Base-by-base conservation (phyloP, 2,113 vertebrate species). In the Cyanoderma ruficeps region DNA sequence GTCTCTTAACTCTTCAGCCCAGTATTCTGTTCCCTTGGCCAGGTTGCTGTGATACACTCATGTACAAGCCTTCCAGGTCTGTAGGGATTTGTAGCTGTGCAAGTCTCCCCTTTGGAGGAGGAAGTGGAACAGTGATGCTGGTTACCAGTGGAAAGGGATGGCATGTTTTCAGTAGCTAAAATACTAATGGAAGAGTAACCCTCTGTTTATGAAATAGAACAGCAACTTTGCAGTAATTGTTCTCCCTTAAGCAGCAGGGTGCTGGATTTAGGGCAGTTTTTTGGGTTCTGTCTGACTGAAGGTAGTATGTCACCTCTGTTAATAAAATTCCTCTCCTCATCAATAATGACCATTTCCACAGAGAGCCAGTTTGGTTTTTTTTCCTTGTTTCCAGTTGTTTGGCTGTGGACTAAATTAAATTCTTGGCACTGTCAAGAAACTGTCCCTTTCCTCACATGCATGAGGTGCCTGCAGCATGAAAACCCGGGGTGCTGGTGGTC, bases 401-500 rank as follows among this genome's bases (percentile, higher is more conserved):
- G 5, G 7, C 64, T 69, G 77, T 65, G 50, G 46, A 31, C 31
- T 67, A 61, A 52, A 69, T 80, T 27, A 49, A 81, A 70, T 35
- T 53, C 28, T 85, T 37, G 17, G 6, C 35, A 5, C 53, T 71
- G 33, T 59, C n/a, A 53, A n/a, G 75, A 56, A 83, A 3, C 0
- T 2, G 0, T 61, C 24, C 16, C 14, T 74, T 87, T 84, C 42
- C 52, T 88, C 11, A 12, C 13, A 2, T 0, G 0, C 18, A 4
- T 2, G 3, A 44, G 64, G 13, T 37, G 44, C 19, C 50, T 49
- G 64, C 22, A 74, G 64, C 15, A 14, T 41, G 25, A 13, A 81
- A 84, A 25, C 16, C 64, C 61, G 20, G 3, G 25, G 23, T 67
- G 35, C 56, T 75, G 25, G 6, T 13, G 42, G 6, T 50, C 35